Evolutionary conservation across 2,888 invertebrate species (phyloP), one percentile per base, ranked within the genome.

Genomic region (Thecophora atra): DNA sequence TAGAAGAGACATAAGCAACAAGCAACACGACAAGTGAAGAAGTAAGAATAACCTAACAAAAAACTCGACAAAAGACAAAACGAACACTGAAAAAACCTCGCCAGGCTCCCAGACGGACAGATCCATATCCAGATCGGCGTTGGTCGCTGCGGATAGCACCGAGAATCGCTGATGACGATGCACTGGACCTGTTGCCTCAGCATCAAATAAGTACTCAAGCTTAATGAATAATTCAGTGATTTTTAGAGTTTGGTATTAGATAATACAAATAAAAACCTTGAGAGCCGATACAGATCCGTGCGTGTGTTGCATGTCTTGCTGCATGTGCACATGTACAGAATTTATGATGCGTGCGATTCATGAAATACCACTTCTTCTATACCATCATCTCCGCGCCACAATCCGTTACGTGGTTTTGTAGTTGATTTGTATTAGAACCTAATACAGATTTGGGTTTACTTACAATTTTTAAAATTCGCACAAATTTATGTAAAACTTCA

Each of bases 161-260:
- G n/a, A n/a, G n/a, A n/a, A n/a, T n/a, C n/a, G n/a, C n/a, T n/a
- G n/a, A n/a, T n/a, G n/a, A 54, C 54, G n/a, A 21, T 1, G 4
- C 24, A 21, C 54, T 21, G 54, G 54, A 11, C 37, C 37, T 37
- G 7, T 21, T 44, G 44, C 19, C 54, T n/a, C 21, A 63, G 63
- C 15, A 13, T 42, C 15, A 5, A 51, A 65, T 42, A 51, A 21
- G 47, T 15, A 26, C 51, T 21, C 58, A 58, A 58, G 28, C 17
- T 28, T 7, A 58, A 47, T 47, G 47, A 47, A 47, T 47, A 47
- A 58, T 26, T 58, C 58, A 58, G 58, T 58, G 58, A 24, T 58
- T 58, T 58, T 7, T 28, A 58, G 26, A 1, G 17, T 11, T 58
- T 6, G 58, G 26, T 24, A 28, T 58, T 54, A 54, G 58, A 26